Conservation (phyloP, 2,113 vertebrate species). For the Cheirogaleus medius region DNA sequence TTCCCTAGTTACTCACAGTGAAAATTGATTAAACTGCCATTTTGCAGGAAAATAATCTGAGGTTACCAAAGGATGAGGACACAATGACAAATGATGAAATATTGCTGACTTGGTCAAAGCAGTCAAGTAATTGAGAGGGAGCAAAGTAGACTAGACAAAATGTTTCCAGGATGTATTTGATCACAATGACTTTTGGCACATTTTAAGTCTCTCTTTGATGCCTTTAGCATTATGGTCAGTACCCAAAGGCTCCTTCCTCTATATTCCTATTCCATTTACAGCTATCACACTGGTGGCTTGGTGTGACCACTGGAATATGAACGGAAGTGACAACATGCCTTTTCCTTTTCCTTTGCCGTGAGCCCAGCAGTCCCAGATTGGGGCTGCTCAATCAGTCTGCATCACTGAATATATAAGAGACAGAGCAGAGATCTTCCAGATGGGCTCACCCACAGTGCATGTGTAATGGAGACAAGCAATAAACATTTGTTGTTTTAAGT, state of each 20-base stretch:
- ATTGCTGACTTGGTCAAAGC: background rate
- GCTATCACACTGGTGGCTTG: background rate
- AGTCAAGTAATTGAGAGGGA: background rate
- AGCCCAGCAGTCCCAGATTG: background rate
- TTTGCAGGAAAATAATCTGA: conserved; percentile 42
- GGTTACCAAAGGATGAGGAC: conserved; percentile 1
- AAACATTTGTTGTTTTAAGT: background rate
- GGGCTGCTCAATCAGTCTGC: background rate
- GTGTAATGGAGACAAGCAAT: background rate
- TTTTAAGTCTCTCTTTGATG: background rate
- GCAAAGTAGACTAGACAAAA: background rate
- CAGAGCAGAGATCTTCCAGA: background rate
- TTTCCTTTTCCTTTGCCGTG: background rate
- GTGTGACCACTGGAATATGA: background rate
- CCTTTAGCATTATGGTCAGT: background rate
- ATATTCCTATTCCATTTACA: background rate
- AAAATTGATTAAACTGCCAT: background rate
- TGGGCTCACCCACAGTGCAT: background rate
- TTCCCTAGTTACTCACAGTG: background rate
- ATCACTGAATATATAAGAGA: background rate
- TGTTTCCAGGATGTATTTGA: background rate
- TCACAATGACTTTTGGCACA: background rate
- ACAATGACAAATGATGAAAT: conserved; percentile 9
- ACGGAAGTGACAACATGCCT: background rate
- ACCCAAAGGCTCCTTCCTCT: background rate